phyloP scores from a whole-genome alignment of 2,797 vertebrate genomes.

The Australoheros facetus region DNA sequence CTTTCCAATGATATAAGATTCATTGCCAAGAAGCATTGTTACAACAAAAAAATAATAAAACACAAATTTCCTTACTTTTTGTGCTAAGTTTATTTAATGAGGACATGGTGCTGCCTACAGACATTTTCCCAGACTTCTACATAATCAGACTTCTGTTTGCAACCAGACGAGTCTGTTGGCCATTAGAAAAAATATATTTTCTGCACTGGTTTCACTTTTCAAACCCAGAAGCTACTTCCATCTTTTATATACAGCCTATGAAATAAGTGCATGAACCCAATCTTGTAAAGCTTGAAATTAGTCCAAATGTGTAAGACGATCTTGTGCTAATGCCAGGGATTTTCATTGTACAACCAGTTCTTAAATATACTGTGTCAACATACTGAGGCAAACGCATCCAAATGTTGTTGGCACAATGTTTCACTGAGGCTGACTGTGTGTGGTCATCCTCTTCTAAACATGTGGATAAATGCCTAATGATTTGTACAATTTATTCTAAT shows the following conservation, averaged over 20 bases:
- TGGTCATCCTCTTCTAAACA: not conserved
- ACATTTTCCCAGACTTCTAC: too few relatives aligned
- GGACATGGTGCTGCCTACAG: not conserved
- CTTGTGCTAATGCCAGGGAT: not conserved
- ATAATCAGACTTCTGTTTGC: too few relatives aligned
- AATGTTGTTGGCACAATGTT: not conserved
- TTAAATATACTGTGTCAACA: not conserved
- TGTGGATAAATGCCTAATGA: not conserved
- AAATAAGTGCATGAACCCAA: not conserved
- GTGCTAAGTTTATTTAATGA: not conserved
- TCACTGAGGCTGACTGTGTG: not conserved
- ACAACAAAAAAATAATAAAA: too few relatives aligned
- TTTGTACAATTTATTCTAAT: not conserved
- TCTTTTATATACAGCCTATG: too few relatives aligned
- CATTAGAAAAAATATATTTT: too few relatives aligned
- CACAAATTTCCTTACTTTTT: too few relatives aligned
- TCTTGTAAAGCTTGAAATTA: not conserved
- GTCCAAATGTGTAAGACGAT: not conserved
- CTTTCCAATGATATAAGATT: too few relatives aligned
- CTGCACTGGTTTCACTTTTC: too few relatives aligned
- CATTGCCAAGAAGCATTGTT: too few relatives aligned
- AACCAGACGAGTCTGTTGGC: too few relatives aligned
- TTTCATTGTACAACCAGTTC: not conserved
- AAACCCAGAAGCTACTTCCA: too few relatives aligned
- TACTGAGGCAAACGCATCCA: not conserved